Percentiles rank a stretch among this genome's conserved stretches.
phyloP scores from a whole-genome alignment of 2,113 vertebrate genomes.

The Morone chrysops region DNA sequence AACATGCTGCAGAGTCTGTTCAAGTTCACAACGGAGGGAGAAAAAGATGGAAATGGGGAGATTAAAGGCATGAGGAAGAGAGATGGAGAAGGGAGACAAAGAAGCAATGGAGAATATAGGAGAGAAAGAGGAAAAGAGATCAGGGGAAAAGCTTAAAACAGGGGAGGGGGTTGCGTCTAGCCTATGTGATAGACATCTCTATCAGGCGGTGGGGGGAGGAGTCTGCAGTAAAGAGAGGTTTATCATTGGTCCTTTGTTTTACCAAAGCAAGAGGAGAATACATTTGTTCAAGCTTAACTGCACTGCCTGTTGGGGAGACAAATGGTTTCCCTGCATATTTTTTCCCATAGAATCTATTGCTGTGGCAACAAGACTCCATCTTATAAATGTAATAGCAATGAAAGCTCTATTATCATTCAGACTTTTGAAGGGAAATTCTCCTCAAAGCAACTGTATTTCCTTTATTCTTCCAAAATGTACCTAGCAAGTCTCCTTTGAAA shows the following conservation, averaged over 20 bases:
- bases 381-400: background rate
- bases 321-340: constrained; percentile 9
- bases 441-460: background rate
- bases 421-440: constrained; percentile 1
- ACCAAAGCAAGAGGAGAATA: constrained; percentile 30
- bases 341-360: background rate
- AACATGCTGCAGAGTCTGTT: constrained; percentile 24
- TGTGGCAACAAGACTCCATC: background rate
- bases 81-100: background rate
- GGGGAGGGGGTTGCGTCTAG: constrained; percentile 12
- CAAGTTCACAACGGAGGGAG: constrained; percentile 28
- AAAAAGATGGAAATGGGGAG: constrained; percentile 44
- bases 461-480: background rate
- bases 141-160: background rate
- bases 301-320: constrained; percentile 28
- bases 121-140: background rate
- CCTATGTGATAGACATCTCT: constrained; percentile 69
- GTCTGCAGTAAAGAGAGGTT: constrained; percentile 33
- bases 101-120: background rate
- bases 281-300: constrained; percentile 24
- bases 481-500: background rate
- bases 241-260: constrained; percentile 58
- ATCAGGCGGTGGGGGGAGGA: constrained; percentile 54
- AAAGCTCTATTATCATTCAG: background rate
- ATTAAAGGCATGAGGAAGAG: constrained; percentile 28